A percentile compares a stretch with the other conserved stretches of the same genome.
phyloP scores from a whole-genome alignment of 2,888 invertebrate genomes.

The Zygaena filipendulae region DNA sequence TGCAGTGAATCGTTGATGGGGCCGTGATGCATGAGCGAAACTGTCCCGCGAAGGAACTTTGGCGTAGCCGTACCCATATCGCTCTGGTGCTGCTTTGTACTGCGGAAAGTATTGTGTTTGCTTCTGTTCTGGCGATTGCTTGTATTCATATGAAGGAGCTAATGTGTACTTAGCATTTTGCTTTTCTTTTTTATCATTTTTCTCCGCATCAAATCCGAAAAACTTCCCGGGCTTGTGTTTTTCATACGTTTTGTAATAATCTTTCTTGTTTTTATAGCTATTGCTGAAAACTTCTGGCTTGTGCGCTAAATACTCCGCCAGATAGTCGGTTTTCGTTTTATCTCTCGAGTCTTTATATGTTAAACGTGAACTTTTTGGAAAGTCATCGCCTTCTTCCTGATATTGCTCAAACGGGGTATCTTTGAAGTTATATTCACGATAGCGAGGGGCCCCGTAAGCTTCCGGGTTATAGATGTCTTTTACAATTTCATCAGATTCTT shows the following conservation, averaged over 20 bases:
- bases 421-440: slow-evolving; percentile 33
- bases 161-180: slow-evolving; percentile 32
- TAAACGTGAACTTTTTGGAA: slow-evolving; percentile 37
- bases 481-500: slow-evolving; percentile 30
- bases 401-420: slow-evolving; percentile 45
- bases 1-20: slow-evolving; percentile 29
- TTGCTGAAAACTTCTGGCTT: slow-evolving; percentile 43
- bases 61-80: slow-evolving; percentile 37
- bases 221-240: slow-evolving; percentile 39
- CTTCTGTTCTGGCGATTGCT: slow-evolving; percentile 26
- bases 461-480: slow-evolving; percentile 46
- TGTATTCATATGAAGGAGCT: slow-evolving; percentile 27
- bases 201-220: slow-evolving; percentile 20
- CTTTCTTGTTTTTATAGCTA: slow-evolving; percentile 36
- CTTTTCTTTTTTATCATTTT: slow-evolving; percentile 29
- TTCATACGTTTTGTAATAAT: slow-evolving; percentile 47
- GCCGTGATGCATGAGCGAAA: slow-evolving; percentile 38
- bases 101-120: slow-evolving; percentile 34
- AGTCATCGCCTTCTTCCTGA: slow-evolving; percentile 39
- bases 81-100: slow-evolving; percentile 32
- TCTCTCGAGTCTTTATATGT: slow-evolving; percentile 45
- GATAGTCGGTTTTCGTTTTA: slow-evolving; percentile 45
- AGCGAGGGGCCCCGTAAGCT: slow-evolving; percentile 33
- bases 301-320: slow-evolving; percentile 39
- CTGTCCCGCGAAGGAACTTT: slow-evolving; percentile 37